Base-by-base conservation (phyloP, 2,113 vertebrate species). In the Rhinopomastus cyanomelas region DNA sequence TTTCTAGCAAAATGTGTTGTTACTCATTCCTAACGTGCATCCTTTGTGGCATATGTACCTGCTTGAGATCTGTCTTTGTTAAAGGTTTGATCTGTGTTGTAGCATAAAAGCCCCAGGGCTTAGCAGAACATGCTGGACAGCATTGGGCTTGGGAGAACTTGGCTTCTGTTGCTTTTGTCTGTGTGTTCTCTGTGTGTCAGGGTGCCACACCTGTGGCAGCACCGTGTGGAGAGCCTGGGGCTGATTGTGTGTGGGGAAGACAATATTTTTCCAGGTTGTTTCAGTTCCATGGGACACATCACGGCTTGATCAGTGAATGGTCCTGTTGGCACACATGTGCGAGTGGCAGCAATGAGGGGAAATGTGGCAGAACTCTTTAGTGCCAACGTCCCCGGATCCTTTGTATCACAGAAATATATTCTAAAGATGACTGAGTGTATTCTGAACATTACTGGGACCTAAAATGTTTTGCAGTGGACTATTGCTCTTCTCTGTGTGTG, bases 241-340 rank as follows among this genome's bases (percentile, higher is more conserved):
- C 59, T 64, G 37, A 64, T 42, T 39, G 14, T 37, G 5, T 48
- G 8, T n/a, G 23, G 29, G 48, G 34, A 67, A 68, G 27, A 14
- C 68, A 64, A 36, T 16, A 12, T 10, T 65, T 15, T 87, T 46
- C 37, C 16, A 16, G 26, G 30, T 44, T 52, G 37, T 74, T 20
- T 51, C n/a, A 3, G 14, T 65, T 73, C 27, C 51, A 53, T 14
- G 36, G 39, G 46, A 13, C 3, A 0, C 12, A 30, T 64, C 16
- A 5, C 4, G 6, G 29, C 48, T 19, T 62, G 64, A 69, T 7
- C 51, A 68, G 57, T 2, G 1, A 66, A 17, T 0, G 2, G 16
- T 73, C 39, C 0, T 9, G 32, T 53, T 36, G 6, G 20, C 23
- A 17, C 26, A 7, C 6, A 25, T 14, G 0, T 1, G 4, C 6